Conservation (phyloP, 2,888 invertebrate genomes). For the Leucania comma region DNA sequence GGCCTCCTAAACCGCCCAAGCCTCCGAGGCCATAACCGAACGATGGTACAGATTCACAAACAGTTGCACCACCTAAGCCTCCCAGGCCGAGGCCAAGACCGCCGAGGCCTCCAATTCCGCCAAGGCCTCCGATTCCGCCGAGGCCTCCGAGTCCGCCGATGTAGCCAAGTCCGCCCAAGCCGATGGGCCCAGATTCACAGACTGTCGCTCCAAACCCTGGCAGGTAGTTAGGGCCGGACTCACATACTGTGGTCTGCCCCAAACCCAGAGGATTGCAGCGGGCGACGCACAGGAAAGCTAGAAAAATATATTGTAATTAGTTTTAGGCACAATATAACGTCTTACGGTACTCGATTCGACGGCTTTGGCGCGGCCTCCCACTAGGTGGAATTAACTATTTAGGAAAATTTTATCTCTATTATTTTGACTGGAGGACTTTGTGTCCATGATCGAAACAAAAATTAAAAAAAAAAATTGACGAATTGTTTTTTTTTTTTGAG, state of each 20-base stretch:
- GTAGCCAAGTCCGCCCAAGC: constrained; percentile 52
- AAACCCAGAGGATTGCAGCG: constrained; percentile 74
- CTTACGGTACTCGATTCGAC: too few relatives aligned
- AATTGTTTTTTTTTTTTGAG: too few relatives aligned
- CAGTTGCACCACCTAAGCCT: constrained; percentile 25
- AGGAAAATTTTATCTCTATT: too few relatives aligned
- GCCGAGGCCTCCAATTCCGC: too few relatives aligned
- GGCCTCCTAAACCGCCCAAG: constrained; percentile 35
- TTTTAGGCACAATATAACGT: too few relatives aligned
- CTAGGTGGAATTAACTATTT: too few relatives aligned
- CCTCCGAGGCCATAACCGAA: constrained; percentile 17
- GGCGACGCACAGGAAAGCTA: constrained; percentile 75
- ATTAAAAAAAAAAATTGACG: too few relatives aligned
- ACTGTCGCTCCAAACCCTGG: constrained; percentile 53
- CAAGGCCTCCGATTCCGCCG: constrained; percentile 7
- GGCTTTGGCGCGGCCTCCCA: too few relatives aligned
- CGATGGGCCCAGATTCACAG: constrained; percentile 53
- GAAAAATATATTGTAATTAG: not conserved
- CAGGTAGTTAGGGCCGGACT: constrained; percentile 63
- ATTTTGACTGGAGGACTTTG: too few relatives aligned
- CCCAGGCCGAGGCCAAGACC: constrained; percentile 22
- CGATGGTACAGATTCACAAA: constrained; percentile 46
- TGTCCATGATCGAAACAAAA: too few relatives aligned
- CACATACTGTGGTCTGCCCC: constrained; percentile 71
- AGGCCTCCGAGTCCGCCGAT: constrained; percentile 42